Percentiles rank a stretch among this genome's conserved stretches.
These are phyloP conservation scores for Deroplatys truncata DNA, from an alignment of 2,888 invertebrate genomes.

Conservation along the genomic window DNA sequence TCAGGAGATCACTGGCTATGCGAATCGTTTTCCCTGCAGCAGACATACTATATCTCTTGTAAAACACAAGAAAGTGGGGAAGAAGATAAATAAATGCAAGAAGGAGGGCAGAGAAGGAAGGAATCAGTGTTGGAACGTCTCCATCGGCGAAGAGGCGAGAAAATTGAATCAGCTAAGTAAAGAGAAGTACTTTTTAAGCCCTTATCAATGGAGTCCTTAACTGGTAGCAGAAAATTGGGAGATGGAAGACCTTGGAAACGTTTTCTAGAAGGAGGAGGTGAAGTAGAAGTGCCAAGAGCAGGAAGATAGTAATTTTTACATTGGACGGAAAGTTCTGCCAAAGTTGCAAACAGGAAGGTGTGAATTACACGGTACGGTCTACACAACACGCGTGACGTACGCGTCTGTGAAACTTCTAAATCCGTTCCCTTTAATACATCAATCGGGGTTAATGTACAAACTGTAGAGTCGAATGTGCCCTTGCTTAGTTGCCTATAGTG, in stretches of 20 bases:
- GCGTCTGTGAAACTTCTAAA: too few species aligned
- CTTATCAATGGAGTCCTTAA: not conserved
- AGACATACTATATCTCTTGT: not conserved
- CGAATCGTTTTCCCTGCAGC: not conserved
- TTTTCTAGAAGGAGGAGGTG: not conserved
- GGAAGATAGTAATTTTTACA: too few species aligned
- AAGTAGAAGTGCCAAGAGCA: not conserved
- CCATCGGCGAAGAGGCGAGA: not conserved
- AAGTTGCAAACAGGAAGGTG: too few species aligned
- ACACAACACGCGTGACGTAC: too few species aligned
- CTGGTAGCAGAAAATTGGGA: not conserved
- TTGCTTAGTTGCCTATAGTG: too few species aligned
- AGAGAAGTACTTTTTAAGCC: constrained; percentile 10
- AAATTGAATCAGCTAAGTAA: constrained; percentile 16
- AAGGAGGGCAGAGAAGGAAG: not conserved
- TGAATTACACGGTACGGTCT: too few species aligned
- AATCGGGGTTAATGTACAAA: too few species aligned
- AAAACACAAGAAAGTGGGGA: too few species aligned
- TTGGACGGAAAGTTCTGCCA: too few species aligned
- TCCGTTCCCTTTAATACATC: too few species aligned
- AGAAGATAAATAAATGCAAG: not conserved
- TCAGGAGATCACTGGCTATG: not conserved
- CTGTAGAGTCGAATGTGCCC: too few species aligned
- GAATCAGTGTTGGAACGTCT: not conserved
- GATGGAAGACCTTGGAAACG: not conserved